These are phyloP conservation scores for Eucera pruinosa DNA, from an alignment of 2,888 invertebrate genomes.

Conservation along the genomic window DNA sequence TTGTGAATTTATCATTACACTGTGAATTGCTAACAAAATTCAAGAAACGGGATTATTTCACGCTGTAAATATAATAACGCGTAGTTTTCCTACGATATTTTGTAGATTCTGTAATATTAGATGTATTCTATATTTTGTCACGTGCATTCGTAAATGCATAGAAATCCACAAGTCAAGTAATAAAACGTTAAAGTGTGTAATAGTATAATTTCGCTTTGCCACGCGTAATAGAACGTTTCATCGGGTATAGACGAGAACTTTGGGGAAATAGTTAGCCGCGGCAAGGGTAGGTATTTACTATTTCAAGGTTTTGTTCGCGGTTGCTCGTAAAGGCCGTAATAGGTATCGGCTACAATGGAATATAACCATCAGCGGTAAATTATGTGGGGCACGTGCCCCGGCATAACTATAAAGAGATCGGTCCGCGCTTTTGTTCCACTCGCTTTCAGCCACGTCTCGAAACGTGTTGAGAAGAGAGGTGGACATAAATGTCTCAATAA, in stretches of 20 bases:
- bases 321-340: constrained; percentile 76
- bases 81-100: too few relatives aligned
- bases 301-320: constrained; percentile 69
- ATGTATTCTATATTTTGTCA: too few relatives aligned
- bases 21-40: too few relatives aligned
- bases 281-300: constrained; percentile 68
- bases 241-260: constrained; percentile 17
- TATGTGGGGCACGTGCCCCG: constrained; percentile 79
- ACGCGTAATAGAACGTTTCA: not conserved
- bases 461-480: constrained; percentile 28
- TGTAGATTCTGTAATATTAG: too few relatives aligned
- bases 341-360: constrained; percentile 78
- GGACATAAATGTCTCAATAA: constrained; percentile 62
- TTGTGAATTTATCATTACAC: too few relatives aligned
- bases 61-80: too few relatives aligned
- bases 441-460: constrained; percentile 47
- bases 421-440: constrained; percentile 66
- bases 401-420: constrained; percentile 78
- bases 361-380: constrained; percentile 80
- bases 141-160: too few relatives aligned
- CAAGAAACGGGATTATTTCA: too few relatives aligned
- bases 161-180: too few relatives aligned
- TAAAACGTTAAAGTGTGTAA: not conserved
- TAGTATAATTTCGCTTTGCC: not conserved
- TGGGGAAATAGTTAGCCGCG: constrained; percentile 56